Conservation (phyloP, 2,113 vertebrate genomes). For the Shinisaurus crocodilurus region DNA sequence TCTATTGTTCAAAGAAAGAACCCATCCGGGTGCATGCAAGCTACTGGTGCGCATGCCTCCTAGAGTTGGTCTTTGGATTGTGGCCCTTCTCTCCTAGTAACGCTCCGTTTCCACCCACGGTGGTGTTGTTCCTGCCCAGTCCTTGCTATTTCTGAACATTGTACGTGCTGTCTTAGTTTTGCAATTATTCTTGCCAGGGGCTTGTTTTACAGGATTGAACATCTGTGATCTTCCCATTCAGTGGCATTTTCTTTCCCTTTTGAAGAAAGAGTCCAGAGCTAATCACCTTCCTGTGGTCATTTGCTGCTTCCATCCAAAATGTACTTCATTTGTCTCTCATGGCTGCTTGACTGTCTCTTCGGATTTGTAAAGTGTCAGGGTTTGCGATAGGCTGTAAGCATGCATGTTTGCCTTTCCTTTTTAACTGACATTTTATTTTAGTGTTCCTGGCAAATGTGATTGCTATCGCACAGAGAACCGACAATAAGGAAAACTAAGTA, state of each 20-base stretch:
- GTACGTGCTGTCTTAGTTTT: conserved; percentile 51
- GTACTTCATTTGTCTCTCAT: conserved; percentile 30
- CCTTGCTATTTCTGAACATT: conserved; percentile 45
- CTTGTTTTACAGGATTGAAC: conserved; percentile 52
- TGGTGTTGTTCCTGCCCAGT: conserved; percentile 34
- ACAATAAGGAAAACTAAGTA: conserved; percentile 45
- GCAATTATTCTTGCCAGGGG: conserved; percentile 64
- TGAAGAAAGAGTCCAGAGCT: conserved; percentile 44
- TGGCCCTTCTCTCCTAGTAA: conserved; percentile 28
- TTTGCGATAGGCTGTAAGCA: conserved; percentile 6
- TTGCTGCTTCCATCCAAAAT: conserved; percentile 50
- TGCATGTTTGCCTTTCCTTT: conserved; percentile 27
- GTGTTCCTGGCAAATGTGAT: conserved; percentile 37
- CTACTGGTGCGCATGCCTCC: neutral
- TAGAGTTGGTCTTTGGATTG: conserved; percentile 34
- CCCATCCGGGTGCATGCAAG: neutral
- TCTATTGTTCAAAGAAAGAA: neutral
- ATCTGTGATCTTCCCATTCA: conserved; percentile 57
- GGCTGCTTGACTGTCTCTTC: neutral
- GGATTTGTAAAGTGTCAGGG: neutral
- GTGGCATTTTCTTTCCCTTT: conserved; percentile 32
- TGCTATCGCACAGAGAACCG: conserved; percentile 39
- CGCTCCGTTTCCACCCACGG: conserved; percentile 46
- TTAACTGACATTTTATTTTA: conserved; percentile 45
- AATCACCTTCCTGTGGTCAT: conserved; percentile 46